Base-by-base conservation (phyloP, 1,140 invertebrate genomes). In the Odontomachus brunneus region DNA sequence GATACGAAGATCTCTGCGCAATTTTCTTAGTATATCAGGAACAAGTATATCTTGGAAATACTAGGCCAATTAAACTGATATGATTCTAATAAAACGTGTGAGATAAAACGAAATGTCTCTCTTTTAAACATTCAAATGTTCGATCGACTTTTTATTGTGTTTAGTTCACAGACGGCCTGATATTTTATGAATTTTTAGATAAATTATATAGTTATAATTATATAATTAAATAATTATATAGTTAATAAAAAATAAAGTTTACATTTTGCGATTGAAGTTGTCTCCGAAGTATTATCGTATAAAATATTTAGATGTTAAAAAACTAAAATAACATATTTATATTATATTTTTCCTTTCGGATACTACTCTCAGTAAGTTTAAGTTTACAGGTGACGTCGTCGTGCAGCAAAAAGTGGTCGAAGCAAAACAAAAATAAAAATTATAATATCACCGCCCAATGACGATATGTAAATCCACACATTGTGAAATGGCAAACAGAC, bases 331-430 rank as follows among this genome's bases (percentile, higher is more conserved):
- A 82, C 48, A 63, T 49, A 38, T 14, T 12, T 62, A 9, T 12
- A 29, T 15, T 15, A 24, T 66, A n/a, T 19, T 38, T 49, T 44
- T 1, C n/a, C 5, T 85, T 73, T 53, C 71, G 71, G 71, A 81
- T 86, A 81, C 74, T 89, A 86, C 84, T 86, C 38, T 0, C 29
- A 29, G 55, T 65, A 86, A 87, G 74, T 85, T 74, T 85, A 69
- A 89, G 85, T 33, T 86, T 84, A 53, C 78, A 89, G 87, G 67
- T 89, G 9, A 85, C 63, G 53, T 55, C 59, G 38, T n/a, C 19
- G 29, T 15, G 48, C 26, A 14, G 15, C 49, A 12, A 44, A n/a
- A 55, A 2, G 3, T 2, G 26, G 2, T 26, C 11, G 14, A 51
- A 48, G 11, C 67, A 15, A 51, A 59, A n/a, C 38, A 44, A 44